A percentile compares a stretch with the other conserved stretches of the same genome.
Conservation (phyloP, 2,888 invertebrate genomes). For the Eupithecia subumbrata region DNA sequence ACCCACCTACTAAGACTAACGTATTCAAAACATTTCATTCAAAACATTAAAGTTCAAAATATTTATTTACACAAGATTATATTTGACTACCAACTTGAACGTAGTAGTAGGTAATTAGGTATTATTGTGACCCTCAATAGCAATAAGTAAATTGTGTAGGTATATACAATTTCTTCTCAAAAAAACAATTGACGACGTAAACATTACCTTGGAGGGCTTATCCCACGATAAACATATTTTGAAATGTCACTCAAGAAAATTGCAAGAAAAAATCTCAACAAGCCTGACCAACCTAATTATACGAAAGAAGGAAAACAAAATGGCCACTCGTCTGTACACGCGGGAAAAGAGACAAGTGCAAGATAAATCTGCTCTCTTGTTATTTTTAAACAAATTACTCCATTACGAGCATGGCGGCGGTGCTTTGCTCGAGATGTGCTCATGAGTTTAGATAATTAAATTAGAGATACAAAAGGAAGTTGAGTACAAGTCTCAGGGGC, state of each 20-base stretch:
- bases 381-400: constrained; percentile 45
- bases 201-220: background rate
- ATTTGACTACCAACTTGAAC: background rate
- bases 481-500: constrained; percentile 31
- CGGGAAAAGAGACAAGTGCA: background rate
- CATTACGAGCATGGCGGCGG: constrained; percentile 43
- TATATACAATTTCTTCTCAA: background rate
- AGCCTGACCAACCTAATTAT: constrained; percentile 16
- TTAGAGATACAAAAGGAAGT: constrained; percentile 44
- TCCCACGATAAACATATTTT: background rate
- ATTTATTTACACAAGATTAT: background rate
- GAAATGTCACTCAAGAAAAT: constrained; percentile 3
- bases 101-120: too few relatives aligned
- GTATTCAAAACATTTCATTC: background rate
- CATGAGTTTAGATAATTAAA: constrained; percentile 56
- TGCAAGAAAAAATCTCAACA: constrained; percentile 3
- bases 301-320: constrained; percentile 5
- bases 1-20: background rate
- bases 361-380: constrained; percentile 36
- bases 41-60: too few relatives aligned
- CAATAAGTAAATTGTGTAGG: background rate
- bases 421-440: constrained; percentile 46
- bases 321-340: constrained; percentile 6
- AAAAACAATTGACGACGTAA: background rate
- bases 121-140: too few relatives aligned